Evolutionary conservation across 2,888 invertebrate species (phyloP), one percentile per base, ranked within the genome.

Genomic region (Mythimna ferrago): DNA sequence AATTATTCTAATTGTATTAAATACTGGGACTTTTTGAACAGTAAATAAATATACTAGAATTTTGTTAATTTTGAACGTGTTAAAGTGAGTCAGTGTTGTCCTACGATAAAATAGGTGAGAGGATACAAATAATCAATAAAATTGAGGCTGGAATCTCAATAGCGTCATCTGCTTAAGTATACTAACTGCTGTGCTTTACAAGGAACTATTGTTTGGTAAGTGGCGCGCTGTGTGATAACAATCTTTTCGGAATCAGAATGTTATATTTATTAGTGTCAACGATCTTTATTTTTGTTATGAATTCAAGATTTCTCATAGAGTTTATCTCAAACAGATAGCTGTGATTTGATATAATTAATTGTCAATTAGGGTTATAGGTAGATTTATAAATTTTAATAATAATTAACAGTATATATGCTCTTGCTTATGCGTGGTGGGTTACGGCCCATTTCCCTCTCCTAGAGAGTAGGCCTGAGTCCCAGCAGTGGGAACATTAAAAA

Each of bases 261-360:
- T 48, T 16, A 2, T 0, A 2, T 19, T 19, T 51, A 0, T 1
- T 6, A 4, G 2, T n/a, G 9, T n/a, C n/a, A 2, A n/a, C 9
- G n/a, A 7, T 53, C 16, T 51, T 51, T 53, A 2, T 53, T 53
- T 19, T 53, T 9, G 38, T 60, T 38, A 6, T n/a, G 2, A n/a
- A 58, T 5, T 0, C 38, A 2, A 57, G 0, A 14, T 57, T 16
- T 32, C 32, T 32, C 32, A 32, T 14, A 57, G 26, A 26, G 32
- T 32, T 58, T 35, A 10, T n/a, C 14, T n/a, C 2, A 19, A 11
- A 16, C 32, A 57, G 0, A 58, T 57, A 32, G 10, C 2, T 11
- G 9, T 35, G 10, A 58, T 58, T 10, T 32, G 4, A 54, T 4
- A 10, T 35, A 35, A 9, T 35, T 35, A 4, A 58, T 6, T 10